phyloP scores from a whole-genome alignment of 2,113 vertebrate genomes.

The Triplophysa rosa region DNA sequence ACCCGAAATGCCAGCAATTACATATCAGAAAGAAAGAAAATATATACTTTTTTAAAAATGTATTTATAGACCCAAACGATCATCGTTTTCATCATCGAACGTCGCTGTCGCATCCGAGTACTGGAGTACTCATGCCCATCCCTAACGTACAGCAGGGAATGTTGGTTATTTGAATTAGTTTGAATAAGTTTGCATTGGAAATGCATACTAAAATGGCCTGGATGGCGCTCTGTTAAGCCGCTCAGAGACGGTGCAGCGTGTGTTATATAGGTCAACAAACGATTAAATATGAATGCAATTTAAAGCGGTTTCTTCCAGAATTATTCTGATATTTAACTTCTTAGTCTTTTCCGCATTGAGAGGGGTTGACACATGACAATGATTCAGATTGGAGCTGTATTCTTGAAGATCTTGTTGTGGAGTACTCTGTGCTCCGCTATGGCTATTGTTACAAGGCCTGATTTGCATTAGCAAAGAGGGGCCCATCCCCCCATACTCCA shows the following conservation, averaged over 20 bases:
- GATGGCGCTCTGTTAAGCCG: constrained; percentile 25
- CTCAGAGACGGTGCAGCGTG: background rate
- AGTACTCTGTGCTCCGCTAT: constrained; percentile 42
- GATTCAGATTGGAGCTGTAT: constrained; percentile 18
- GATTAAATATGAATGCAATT: constrained; percentile 25
- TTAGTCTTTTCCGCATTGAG: background rate
- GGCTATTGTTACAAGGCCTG: constrained; percentile 63
- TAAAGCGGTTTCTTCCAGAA: constrained; percentile 9
- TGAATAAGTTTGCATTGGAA: constrained; percentile 27
- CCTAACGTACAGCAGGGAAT: background rate
- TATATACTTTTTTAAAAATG: too few species aligned
- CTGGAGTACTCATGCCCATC: too few species aligned
- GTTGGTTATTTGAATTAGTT: constrained; percentile 37
- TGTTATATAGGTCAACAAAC: constrained; percentile 19
- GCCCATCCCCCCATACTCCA: constrained; percentile 50
- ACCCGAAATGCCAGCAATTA: too few species aligned
- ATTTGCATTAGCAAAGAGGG: constrained; percentile 68
- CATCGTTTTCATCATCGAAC: too few species aligned
- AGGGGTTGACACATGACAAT: background rate
- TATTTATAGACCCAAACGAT: too few species aligned
- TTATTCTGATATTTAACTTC: constrained; percentile 25
- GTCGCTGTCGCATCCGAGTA: too few species aligned
- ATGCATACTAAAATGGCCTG: background rate
- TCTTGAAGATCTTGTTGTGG: constrained; percentile 39
- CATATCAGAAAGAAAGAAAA: too few species aligned